phyloP scores from a whole-genome alignment of 2,113 vertebrate species.

The Notarius quadriscutis region DNA sequence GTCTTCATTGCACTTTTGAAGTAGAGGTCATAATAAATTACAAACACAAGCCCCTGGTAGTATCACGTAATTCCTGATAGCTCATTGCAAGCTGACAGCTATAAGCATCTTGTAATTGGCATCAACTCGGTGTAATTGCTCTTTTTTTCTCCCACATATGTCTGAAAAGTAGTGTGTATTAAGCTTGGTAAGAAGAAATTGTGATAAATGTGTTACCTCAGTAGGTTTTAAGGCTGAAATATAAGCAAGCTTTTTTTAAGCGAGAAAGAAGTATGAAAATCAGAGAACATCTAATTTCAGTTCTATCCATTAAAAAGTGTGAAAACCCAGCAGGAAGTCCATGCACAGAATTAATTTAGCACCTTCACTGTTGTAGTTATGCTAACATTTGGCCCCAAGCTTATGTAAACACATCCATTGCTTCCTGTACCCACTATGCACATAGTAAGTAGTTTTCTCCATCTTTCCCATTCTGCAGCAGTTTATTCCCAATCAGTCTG shows the following conservation, averaged over 20 bases:
- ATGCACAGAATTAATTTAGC: slow-evolving; percentile 20
- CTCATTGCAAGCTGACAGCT: slow-evolving; percentile 31
- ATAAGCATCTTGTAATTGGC: slow-evolving; percentile 27
- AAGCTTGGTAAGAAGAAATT: neutral
- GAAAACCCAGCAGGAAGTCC: slow-evolving; percentile 13
- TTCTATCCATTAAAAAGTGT: slow-evolving; percentile 33
- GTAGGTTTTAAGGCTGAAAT: neutral
- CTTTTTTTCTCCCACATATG: slow-evolving; percentile 2
- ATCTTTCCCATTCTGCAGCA: slow-evolving; percentile 13
- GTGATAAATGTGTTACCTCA: neutral
- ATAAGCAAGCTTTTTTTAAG: neutral
- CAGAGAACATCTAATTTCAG: slow-evolving; percentile 6
- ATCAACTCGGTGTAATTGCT: slow-evolving; percentile 6
- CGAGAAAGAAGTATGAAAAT: slow-evolving; percentile 24
- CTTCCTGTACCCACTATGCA: neutral
- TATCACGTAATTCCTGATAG: slow-evolving; percentile 11
- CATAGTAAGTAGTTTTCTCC: neutral
- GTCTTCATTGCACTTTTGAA: slow-evolving; percentile 37
- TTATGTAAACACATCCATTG: slow-evolving; percentile 6
- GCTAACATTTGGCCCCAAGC: neutral
- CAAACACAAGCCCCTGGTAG: neutral
- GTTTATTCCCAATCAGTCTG: slow-evolving; percentile 26
- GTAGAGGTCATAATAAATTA: slow-evolving; percentile 36
- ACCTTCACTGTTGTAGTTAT: slow-evolving; percentile 15
- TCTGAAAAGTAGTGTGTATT: neutral